phyloP scores from a whole-genome alignment of 2,888 invertebrate genomes.

The Athrips mouffetella region DNA sequence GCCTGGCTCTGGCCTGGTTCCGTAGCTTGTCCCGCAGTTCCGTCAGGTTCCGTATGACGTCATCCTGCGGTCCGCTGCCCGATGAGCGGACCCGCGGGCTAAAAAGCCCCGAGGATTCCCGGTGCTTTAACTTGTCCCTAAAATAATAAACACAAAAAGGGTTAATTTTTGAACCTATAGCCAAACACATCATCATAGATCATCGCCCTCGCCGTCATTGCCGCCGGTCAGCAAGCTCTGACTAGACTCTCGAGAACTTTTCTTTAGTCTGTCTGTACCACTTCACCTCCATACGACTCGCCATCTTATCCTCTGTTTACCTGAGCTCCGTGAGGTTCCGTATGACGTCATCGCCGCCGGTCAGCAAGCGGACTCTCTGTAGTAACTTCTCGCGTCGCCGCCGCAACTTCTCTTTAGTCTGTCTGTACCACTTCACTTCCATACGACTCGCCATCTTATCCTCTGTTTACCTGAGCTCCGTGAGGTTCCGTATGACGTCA shows the following conservation, averaged over 20 bases:
- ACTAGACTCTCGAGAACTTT: slow-evolving; percentile 81
- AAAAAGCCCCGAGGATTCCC: no score
- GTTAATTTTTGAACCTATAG: no score
- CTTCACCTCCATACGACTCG: slow-evolving; percentile 83
- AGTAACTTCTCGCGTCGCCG: slow-evolving; percentile 78
- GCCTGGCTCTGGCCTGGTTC: no score
- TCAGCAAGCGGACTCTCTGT: not conserved
- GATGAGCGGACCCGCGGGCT: no score
- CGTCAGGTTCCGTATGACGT: slow-evolving; percentile 39
- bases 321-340: no score
- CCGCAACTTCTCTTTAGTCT: slow-evolving; percentile 89
- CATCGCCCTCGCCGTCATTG: no score
- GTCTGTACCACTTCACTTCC: slow-evolving; percentile 86
- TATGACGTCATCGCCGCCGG: slow-evolving; percentile 34
- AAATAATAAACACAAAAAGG: no score
- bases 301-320: slow-evolving; percentile 85
- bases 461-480: slow-evolving; percentile 70
- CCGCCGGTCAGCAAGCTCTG: slow-evolving; percentile 7
- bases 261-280: slow-evolving; percentile 89
- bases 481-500: slow-evolving; percentile 33
- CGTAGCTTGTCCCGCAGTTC: no score
- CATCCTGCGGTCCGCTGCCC: no score
- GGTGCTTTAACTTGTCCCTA: no score
- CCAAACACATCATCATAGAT: no score
- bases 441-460: slow-evolving; percentile 83